Conservation (phyloP, 2,797 vertebrate genomes). For the Melanitta fusca region DNA sequence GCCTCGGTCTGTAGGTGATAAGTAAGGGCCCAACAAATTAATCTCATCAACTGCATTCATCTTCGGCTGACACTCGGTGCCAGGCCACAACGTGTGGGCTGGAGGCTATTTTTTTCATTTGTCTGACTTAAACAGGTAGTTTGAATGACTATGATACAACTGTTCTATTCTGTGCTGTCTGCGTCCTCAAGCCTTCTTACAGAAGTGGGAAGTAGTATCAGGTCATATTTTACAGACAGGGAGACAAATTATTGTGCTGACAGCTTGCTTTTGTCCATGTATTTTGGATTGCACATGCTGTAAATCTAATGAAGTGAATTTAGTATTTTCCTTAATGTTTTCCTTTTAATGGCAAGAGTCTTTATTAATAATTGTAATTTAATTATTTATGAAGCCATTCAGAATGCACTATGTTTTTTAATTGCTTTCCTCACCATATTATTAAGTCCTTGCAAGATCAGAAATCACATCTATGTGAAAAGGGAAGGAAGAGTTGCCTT, state of each 20-base stretch:
- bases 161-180: constrained; percentile 71
- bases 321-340: neutral
- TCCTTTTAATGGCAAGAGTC: neutral
- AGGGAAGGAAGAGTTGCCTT: neutral
- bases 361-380: neutral
- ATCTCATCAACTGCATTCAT: constrained; percentile 71
- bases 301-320: neutral
- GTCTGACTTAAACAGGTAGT: constrained; percentile 74
- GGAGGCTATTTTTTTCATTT: constrained; percentile 77
- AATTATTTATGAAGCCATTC: neutral
- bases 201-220: constrained; percentile 15
- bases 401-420: neutral
- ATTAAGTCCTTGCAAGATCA: neutral
- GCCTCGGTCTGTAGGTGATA: constrained; percentile 71
- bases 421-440: neutral
- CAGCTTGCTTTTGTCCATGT: neutral
- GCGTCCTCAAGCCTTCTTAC: neutral
- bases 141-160: constrained; percentile 72
- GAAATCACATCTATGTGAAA: neutral
- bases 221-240: neutral
- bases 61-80: constrained; percentile 55
- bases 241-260: neutral
- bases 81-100: constrained; percentile 75
- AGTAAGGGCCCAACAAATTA: constrained; percentile 70
- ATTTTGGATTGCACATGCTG: neutral